Evolutionary conservation across 2,888 invertebrate species (phyloP), one percentile per base, ranked within the genome.

Genomic region (Thyatira batis): DNA sequence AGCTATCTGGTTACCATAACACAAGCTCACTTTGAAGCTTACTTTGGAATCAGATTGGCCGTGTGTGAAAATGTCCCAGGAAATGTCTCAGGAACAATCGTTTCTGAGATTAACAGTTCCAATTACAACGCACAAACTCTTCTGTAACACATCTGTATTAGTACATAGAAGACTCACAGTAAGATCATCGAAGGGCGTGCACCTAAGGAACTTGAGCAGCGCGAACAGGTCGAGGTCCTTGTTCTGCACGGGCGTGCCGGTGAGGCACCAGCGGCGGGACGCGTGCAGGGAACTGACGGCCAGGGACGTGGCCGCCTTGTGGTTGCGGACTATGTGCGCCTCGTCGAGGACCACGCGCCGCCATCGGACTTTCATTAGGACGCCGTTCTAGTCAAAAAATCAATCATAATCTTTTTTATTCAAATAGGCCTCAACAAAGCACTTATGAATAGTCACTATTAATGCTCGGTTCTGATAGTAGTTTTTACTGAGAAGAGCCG

Each of bases 171-270:
- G 5, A 79, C 89, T 87, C 69, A 94, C 94, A 10, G 85, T 87
- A 45, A 96, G 89, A 63, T 99, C 98, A 78, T 98, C 96, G 82
- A 99, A 98, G 0, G 99, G 99, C 6, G 95, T 92, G 75, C 97
- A 97, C 11, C 94, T 89, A 8, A 99, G 84, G 82, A 98, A 99
- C 82, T 98, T 96, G 11, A 97, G 79, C 46, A 97, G 84, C 0
- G 96, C 94, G 84, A 94, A 97, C 39, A 97, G 89, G 81, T 97
- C 98, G 55, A 96, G 85, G 77, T 98, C 96, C 80, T 97, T 96
- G 83, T 99, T 99, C 76, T 99, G 99, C 44, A 99, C 95, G 0
- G 99, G 99, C 0, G 98, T 98, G 23, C 99, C 99, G 0, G 98
- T 98, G 20, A 99, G 93, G 0, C 95, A 95, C 90, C 90, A 90